phyloP scores from a whole-genome alignment of 2,888 invertebrate genomes.

The Drosophila buzzatii region DNA sequence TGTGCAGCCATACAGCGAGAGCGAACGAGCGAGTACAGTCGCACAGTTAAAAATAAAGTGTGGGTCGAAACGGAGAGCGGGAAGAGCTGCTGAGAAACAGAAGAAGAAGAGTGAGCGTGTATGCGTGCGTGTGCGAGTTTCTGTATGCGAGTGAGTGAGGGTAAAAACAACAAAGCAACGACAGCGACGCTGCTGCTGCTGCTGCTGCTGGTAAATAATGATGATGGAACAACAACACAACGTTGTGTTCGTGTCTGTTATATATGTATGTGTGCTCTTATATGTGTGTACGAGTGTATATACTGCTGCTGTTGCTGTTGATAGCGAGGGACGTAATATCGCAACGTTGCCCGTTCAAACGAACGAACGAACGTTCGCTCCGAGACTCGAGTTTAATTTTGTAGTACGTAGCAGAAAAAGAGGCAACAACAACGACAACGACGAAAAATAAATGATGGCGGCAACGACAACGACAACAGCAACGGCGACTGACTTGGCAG shows the following conservation, averaged over 20 bases:
- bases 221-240: conserved; percentile 76
- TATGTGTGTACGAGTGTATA: conserved; percentile 47
- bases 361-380: conserved; percentile 75
- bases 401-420: conserved; percentile 78
- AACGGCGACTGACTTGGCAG: conserved; percentile 75
- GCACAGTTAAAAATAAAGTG: conserved; percentile 83
- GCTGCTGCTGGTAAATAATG: conserved; percentile 76
- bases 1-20: conserved; percentile 58
- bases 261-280: conserved; percentile 10
- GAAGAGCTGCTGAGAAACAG: conserved; percentile 39
- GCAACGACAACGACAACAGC: conserved; percentile 62
- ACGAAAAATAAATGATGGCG: conserved; percentile 79
- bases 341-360: conserved; percentile 79
- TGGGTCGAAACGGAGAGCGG: conserved; percentile 56
- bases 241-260: conserved; percentile 22
- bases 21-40: conserved; percentile 82
- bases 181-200: conserved; percentile 42
- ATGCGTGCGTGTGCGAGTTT: conserved; percentile 23
- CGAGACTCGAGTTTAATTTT: conserved; percentile 80
- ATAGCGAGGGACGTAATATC: conserved; percentile 77
- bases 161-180: conserved; percentile 75
- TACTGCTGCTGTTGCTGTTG: conserved; percentile 60
- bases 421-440: conserved; percentile 44
- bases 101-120: conserved; percentile 44
- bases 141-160: conserved; percentile 57